Base-by-base conservation (phyloP, 2,113 vertebrate species). In the Tetraodon nigroviridis region DNA sequence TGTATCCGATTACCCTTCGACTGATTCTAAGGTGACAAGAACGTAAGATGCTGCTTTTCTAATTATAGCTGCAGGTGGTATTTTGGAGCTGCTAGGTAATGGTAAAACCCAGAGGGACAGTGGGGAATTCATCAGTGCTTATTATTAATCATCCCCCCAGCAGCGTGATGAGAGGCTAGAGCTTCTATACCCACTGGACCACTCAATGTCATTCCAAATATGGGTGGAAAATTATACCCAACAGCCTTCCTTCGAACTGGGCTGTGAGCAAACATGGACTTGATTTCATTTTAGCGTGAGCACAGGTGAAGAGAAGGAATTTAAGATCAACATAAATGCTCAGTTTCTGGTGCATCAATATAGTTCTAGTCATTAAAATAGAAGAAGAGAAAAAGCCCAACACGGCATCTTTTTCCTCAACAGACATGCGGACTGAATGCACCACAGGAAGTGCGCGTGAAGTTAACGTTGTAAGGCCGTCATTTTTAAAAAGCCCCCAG, bases 401-500 rank as follows among this genome's bases (percentile, higher is more conserved):
- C 64, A 52, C 64, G 13, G 54, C 14, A n/a, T 57, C 53, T 14
- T 41, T 18, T 21, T 27, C 13, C 29, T 58, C 37, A 11, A 53
- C 70, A 55, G 70, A 61, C 71, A 71, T 66, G 62, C 68, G 18
- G 70, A 12, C 70, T 66, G 74, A 88, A 84, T 71, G 75, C 61
- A 69, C 51, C 56, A 88, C 82, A 85, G 89, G 82, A 90, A 91
- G 88, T 88, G 89, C 87, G 86, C 81, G 86, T 88, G 84, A 90
- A 91, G 89, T 90, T 90, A 91, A 83, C 74, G 84, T 86, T 86
- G 73, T 81, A 90, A 83, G 89, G 84, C 68, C 83, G 76, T 79
- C 85, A 71, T 87, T 84, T 89, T 90, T 89, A 92, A 93, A 93
- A 92, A 81, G 87, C 85, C 92, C 92, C 88, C 69, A 75, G 90